A percentile compares a stretch with the other conserved stretches of the same genome.
Evolutionary conservation across 92 coral and sea anemone genomes (phyloP).

Genomic region (Phenganax marumi): DNA sequence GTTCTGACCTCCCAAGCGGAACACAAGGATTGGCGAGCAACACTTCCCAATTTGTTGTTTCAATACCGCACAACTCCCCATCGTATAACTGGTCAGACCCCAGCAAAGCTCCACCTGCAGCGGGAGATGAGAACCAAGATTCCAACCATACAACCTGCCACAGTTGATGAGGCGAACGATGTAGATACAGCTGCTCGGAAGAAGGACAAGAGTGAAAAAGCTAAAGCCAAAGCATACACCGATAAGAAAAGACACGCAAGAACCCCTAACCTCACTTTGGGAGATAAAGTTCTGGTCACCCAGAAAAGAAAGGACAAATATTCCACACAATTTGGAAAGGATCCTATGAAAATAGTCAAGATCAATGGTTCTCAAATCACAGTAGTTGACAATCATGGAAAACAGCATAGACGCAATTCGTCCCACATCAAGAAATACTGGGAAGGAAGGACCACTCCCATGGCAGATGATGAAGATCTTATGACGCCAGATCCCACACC

Average conservation of each 20-base stretch:
- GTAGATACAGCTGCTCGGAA: not conserved
- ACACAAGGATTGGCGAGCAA: too few species aligned
- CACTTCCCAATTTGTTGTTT: too few species aligned
- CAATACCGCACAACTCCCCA: conserved; percentile 58
- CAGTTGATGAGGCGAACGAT: not conserved
- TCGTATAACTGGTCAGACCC: conserved; percentile 49
- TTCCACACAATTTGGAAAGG: too few species aligned
- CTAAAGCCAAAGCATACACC: conserved; percentile 19
- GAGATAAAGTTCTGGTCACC: conserved; percentile 19
- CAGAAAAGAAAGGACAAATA: too few species aligned
- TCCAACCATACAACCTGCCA: conserved; percentile 7
- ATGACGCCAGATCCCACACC: too few species aligned
- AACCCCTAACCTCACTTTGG: conserved; percentile 6
- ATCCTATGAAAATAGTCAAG: conserved; percentile 22
- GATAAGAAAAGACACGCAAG: conserved; percentile 31
- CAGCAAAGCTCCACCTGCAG: too few species aligned
- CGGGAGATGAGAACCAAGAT: too few species aligned
- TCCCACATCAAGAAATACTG: conserved; percentile 26
- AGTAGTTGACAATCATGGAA: not conserved
- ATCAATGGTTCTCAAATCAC: conserved; percentile 19
- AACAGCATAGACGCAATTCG: conserved; percentile 21
- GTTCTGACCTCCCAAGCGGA: too few species aligned
- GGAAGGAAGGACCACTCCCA: too few species aligned
- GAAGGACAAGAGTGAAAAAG: not conserved
- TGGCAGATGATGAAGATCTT: too few species aligned